Conservation (phyloP, 1,140 invertebrate genomes). For the Zophobas morio region DNA sequence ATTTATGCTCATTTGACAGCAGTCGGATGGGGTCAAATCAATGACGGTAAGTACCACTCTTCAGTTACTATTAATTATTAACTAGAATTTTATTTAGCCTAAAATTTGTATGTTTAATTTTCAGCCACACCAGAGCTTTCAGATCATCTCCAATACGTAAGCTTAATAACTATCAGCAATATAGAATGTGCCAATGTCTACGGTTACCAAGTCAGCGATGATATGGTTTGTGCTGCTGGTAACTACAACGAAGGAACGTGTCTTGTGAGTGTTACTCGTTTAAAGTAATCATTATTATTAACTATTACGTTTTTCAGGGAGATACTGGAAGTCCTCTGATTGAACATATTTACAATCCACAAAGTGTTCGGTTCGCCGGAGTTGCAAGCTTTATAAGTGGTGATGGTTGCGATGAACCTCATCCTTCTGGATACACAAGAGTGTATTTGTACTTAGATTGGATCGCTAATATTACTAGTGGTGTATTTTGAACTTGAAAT, state of each 20-base stretch:
- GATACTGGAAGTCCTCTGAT: conserved; percentile 22
- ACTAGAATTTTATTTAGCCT: neutral
- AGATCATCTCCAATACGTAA: conserved; percentile 13
- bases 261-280: conserved; percentile 7
- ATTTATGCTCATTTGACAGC: conserved; percentile 5
- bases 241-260: conserved; percentile 31
- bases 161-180: conserved; percentile 11
- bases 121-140: neutral
- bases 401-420: conserved; percentile 11
- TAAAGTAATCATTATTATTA: neutral
- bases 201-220: conserved; percentile 14
- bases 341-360: conserved; percentile 17
- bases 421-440: conserved; percentile 32
- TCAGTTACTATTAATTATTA: too few relatives aligned
- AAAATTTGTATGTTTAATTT: neutral
- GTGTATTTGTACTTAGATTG: conserved; percentile 7
- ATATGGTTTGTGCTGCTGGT: conserved; percentile 27
- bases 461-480: conserved; percentile 17
- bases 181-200: conserved; percentile 8
- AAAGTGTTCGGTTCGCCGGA: conserved; percentile 3
- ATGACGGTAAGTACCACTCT: conserved; percentile 3
- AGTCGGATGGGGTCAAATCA: conserved; percentile 25
- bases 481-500: neutral
- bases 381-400: conserved; percentile 22
- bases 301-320: conserved; percentile 5